Evolutionary conservation across 2,797 vertebrate species (phyloP).

Genomic region (Sebastes ruberrimus): DNA sequence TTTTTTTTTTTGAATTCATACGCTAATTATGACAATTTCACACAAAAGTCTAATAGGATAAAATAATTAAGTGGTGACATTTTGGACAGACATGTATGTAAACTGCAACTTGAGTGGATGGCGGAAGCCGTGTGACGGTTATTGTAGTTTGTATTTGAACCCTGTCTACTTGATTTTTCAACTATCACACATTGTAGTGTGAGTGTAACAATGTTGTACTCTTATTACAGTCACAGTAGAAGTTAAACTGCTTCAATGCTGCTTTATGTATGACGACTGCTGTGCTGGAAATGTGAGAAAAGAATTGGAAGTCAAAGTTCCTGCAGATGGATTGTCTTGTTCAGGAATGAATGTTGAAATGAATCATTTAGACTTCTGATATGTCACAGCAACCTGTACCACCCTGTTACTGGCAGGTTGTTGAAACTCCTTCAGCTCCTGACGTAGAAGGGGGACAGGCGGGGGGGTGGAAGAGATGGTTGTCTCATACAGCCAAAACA

Average conservation of each 20-base stretch:
- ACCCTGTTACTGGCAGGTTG: conserved; percentile 11
- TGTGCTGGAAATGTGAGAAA: not conserved
- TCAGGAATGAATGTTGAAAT: conserved; percentile 8
- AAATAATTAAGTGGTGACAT: too few relatives aligned
- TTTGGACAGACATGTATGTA: too few relatives aligned
- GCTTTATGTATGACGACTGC: not conserved
- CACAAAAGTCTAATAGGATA: too few relatives aligned
- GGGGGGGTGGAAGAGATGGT: conserved; percentile 16
- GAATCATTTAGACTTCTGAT: conserved; percentile 29
- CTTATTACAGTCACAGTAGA: not conserved
- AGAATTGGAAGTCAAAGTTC: not conserved
- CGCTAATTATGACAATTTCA: too few relatives aligned
- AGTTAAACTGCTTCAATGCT: not conserved
- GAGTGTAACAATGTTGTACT: not conserved
- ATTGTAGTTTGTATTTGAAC: not conserved
- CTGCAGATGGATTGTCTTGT: not conserved
- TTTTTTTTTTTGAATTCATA: too few relatives aligned
- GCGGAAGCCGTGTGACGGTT: too few relatives aligned
- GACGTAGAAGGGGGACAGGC: not conserved
- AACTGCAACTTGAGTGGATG: too few relatives aligned
- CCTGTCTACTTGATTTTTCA: not conserved
- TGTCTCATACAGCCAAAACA: conserved; percentile 63
- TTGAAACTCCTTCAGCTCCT: conserved; percentile 17
- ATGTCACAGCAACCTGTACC: conserved; percentile 35
- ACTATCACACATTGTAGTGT: not conserved